Percentiles rank a stretch among this genome's conserved stretches.
phyloP scores from a whole-genome alignment of 1,140 invertebrate genomes.

The Drosophila sechellia region DNA sequence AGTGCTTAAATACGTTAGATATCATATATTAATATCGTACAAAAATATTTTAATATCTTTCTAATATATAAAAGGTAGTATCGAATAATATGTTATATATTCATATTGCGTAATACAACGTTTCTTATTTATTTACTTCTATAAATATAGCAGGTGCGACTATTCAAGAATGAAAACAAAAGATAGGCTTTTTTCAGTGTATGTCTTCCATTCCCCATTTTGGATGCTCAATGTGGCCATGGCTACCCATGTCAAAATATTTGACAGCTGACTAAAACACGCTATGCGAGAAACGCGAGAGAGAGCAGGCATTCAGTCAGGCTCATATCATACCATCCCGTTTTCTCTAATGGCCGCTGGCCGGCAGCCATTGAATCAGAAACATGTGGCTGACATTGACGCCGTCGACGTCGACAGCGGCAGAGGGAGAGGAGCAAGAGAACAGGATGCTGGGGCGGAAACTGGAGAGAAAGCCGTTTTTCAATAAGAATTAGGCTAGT shows the following conservation, averaged over 20 bases:
- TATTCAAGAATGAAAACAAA: no score
- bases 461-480: background rate
- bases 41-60: background rate
- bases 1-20: no score
- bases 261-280: slow-evolving; percentile 84
- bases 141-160: no score
- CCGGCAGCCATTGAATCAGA: slow-evolving; percentile 78
- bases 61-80: background rate
- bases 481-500: slow-evolving; percentile 11
- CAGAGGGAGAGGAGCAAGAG: background rate
- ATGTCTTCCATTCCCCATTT: slow-evolving; percentile 40
- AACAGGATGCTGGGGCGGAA: background rate
- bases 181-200: slow-evolving; percentile 1
- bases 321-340: slow-evolving; percentile 53
- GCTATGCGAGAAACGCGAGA: slow-evolving; percentile 58
- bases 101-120: no score
- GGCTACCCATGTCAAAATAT: slow-evolving; percentile 84
- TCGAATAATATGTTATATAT: no score
- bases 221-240: slow-evolving; percentile 70
- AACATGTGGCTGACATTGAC: slow-evolving; percentile 78
- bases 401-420: slow-evolving; percentile 27
- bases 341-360: slow-evolving; percentile 37
- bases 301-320: slow-evolving; percentile 40
- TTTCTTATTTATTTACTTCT: no score
- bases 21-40: background rate